phyloP scores from a whole-genome alignment of 2,888 invertebrate genomes.

The Mythimna loreyi region DNA sequence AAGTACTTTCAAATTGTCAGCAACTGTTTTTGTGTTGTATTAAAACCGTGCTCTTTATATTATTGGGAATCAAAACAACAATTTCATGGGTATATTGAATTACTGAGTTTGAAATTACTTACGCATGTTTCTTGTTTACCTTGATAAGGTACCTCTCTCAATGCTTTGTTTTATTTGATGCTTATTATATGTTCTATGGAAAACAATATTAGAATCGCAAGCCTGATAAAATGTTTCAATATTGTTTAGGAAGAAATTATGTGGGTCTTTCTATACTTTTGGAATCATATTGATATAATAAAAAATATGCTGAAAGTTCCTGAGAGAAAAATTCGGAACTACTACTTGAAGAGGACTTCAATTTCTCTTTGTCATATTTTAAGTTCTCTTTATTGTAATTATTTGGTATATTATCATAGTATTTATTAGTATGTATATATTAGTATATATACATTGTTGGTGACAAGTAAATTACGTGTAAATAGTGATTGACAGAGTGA shows the following conservation, averaged over 20 bases:
- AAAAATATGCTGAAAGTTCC: too few species aligned
- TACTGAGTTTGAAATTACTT: constrained; percentile 37
- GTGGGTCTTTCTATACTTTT: too few species aligned
- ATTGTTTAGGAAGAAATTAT: not conserved
- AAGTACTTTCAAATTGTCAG: constrained; percentile 20
- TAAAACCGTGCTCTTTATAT: constrained; percentile 14
- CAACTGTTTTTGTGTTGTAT: constrained; percentile 46
- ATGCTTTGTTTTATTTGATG: constrained; percentile 6
- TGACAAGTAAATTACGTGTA: too few species aligned
- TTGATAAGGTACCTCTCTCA: constrained; percentile 1
- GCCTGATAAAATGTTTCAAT: not conserved
- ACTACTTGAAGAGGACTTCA: too few species aligned
- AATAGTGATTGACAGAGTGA: too few species aligned
- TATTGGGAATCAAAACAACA: constrained; percentile 15
- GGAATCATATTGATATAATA: too few species aligned
- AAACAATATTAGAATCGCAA: constrained; percentile 8
- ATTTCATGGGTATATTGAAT: constrained; percentile 47
- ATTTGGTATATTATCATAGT: too few species aligned
- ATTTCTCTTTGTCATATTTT: too few species aligned
- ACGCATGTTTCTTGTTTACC: constrained; percentile 14
- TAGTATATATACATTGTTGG: too few species aligned
- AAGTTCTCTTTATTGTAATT: too few species aligned
- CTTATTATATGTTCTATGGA: constrained; percentile 9
- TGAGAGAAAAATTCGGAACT: too few species aligned
- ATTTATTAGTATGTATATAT: too few species aligned